Conservation (phyloP, 2,797 vertebrate species). For the Aldrovandia affinis region DNA sequence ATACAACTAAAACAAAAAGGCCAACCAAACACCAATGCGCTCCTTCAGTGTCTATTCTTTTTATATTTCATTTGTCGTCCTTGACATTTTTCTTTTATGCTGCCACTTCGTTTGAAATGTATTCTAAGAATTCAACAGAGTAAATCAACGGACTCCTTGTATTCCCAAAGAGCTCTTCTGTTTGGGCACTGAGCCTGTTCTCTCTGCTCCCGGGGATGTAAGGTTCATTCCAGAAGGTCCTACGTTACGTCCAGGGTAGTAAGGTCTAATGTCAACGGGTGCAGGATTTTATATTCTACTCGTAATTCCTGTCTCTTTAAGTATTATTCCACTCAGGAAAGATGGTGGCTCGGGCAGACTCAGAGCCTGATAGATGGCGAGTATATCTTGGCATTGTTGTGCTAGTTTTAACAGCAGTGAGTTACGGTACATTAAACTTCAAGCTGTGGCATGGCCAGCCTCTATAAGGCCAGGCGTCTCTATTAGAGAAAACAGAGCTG, state of each 20-base stretch:
- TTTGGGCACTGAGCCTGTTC: neutral
- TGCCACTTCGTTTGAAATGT: neutral
- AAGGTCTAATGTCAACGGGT: neutral
- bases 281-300: neutral
- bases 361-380: neutral
- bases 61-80: neutral
- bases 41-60: neutral
- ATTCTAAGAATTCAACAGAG: neutral
- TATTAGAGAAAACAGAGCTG: neutral
- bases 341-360: neutral
- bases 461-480: neutral
- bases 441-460: neutral
- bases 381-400: constrained; percentile 3
- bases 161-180: constrained; percentile 1
- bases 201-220: neutral
- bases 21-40: neutral
- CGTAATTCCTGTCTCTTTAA: constrained; percentile 4
- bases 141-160: neutral
- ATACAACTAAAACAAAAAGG: neutral
- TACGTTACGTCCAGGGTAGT: neutral
- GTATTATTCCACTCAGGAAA: neutral
- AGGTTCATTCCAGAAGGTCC: neutral
- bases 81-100: neutral
- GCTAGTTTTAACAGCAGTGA: neutral
- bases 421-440: neutral